Percentiles rank a stretch among this genome's conserved stretches.
Conservation (phyloP, 1,140 invertebrate genomes). For the Drosophila leontia region DNA sequence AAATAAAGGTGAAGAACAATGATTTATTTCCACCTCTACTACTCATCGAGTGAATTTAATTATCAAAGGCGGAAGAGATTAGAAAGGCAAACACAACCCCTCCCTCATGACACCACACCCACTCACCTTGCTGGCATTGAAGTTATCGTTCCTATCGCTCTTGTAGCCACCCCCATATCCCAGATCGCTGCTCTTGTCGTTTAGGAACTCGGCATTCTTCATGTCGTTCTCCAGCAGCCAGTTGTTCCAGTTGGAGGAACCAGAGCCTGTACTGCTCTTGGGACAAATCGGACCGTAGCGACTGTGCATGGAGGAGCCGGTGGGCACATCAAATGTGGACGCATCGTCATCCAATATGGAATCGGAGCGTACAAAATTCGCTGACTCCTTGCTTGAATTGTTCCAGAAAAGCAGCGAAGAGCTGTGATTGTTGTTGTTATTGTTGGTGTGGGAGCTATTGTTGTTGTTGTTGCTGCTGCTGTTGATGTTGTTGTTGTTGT, state of each 20-base stretch:
- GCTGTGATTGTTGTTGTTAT: constrained; percentile 20
- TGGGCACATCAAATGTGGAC: constrained; percentile 90
- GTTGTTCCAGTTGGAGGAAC: constrained; percentile 54
- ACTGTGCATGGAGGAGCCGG: constrained; percentile 86
- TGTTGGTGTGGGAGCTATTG: constrained; percentile 29
- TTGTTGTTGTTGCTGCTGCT: constrained; percentile 32
- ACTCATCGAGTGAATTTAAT: background rate
- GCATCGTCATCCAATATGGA: constrained; percentile 89
- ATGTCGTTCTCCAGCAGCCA: constrained; percentile 60
- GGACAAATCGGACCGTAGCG: constrained; percentile 94
- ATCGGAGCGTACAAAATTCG: constrained; percentile 88
- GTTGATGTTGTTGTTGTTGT: constrained; percentile 28
- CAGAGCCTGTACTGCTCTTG: constrained; percentile 82
- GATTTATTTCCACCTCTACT: no score
- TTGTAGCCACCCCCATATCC: constrained; percentile 51
- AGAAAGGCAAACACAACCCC: background rate
- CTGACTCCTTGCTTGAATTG: constrained; percentile 64
- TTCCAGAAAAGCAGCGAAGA: constrained; percentile 66
- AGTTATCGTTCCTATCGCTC: constrained; percentile 54
- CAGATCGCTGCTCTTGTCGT: constrained; percentile 40
- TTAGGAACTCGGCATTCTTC: constrained; percentile 34
- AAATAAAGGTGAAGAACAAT: no score
- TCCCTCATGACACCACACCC: background rate
- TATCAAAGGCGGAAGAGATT: background rate
- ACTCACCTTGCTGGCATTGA: constrained; percentile 62